Base-by-base conservation (phyloP, 2,797 vertebrate species). In the Orientallactaga sibirica region DNA sequence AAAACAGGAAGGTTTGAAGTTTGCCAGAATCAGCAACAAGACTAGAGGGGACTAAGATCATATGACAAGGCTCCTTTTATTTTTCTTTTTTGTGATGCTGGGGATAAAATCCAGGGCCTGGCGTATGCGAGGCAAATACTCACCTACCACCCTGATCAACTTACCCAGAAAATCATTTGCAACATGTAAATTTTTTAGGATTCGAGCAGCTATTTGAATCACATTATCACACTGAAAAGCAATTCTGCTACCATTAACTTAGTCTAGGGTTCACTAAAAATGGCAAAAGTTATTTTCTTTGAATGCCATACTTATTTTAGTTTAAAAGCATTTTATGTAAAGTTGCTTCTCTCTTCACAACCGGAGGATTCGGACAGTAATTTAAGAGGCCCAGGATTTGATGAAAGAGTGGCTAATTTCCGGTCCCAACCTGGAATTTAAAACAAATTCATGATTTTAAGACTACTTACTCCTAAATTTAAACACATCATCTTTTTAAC, bases 391-490 rank as follows among this genome's bases (percentile, higher is more conserved):
- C 81, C 29, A 22, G 94, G 91, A 77, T 97, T 48, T 66, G 7
- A 83, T 78, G 70, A 93, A 96, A 91, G 0, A 5, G n/a, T 97
- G 6, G 91, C 75, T 89, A 94, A 95, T 92, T 91, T 97, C 70
- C 71, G 77, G 75, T 85, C 2, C 0, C 67, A 85, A 90, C 33
- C 93, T 97, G 90, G 12, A 97, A 97, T 20, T 20, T 88, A 97
- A 90, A 94, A 85, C 18, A 95, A 88, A 92, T 92, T n/a, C 91
- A 74, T 82, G 43, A 88, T 64, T 96, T 76, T 82, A 93, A 73
- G 62, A 71, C 10, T 20, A n/a, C n/a, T 82, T 20, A 52, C 73
- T 88, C 62, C 37, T 68, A 16, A 92, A 85, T 73, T 94, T 93
- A 64, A 90, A 68, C 37, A 84, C 55, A 88, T 1, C 74, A 41